Evolutionary conservation across 2,797 vertebrate species (phyloP).

Genomic region (Gobio occitaniae): DNA sequence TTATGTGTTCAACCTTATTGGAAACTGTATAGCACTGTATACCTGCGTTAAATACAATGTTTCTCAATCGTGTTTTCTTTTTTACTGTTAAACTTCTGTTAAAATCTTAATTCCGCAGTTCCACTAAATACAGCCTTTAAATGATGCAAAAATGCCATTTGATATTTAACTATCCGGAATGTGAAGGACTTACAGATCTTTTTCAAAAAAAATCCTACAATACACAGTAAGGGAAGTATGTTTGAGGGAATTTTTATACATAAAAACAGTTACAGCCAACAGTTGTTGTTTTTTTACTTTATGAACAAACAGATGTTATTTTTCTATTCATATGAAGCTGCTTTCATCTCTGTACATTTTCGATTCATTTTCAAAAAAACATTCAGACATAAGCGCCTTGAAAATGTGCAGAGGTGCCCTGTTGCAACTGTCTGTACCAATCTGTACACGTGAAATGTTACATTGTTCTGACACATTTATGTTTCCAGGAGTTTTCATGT

Average conservation of each 20-base stretch:
- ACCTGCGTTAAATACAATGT: constrained; percentile 6
- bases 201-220: constrained; percentile 35
- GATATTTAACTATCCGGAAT: constrained; percentile 68
- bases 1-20: constrained; percentile 7
- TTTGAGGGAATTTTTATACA: constrained; percentile 67
- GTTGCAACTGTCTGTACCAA: neutral
- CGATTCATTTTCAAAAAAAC: neutral
- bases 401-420: constrained; percentile 2
- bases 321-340: constrained; percentile 18
- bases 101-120: neutral
- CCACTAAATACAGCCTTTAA: neutral
- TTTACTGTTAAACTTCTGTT: neutral
- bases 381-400: constrained; percentile 18
- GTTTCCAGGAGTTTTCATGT: constrained; percentile 22
- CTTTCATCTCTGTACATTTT: constrained; percentile 21
- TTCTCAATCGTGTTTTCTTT: constrained; percentile 16
- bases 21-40: constrained; percentile 46
- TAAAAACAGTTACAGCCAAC: constrained; percentile 5
- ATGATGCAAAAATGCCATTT: constrained; percentile 39
- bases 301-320: constrained; percentile 2
- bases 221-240: constrained; percentile 62
- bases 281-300: neutral
- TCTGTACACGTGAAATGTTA: constrained; percentile 19
- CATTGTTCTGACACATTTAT: constrained; percentile 4
- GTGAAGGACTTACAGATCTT: constrained; percentile 56